Evolutionary conservation across 2,797 vertebrate species (phyloP), one percentile per base, ranked within the genome.

Genomic region (Parambassis ranga): DNA sequence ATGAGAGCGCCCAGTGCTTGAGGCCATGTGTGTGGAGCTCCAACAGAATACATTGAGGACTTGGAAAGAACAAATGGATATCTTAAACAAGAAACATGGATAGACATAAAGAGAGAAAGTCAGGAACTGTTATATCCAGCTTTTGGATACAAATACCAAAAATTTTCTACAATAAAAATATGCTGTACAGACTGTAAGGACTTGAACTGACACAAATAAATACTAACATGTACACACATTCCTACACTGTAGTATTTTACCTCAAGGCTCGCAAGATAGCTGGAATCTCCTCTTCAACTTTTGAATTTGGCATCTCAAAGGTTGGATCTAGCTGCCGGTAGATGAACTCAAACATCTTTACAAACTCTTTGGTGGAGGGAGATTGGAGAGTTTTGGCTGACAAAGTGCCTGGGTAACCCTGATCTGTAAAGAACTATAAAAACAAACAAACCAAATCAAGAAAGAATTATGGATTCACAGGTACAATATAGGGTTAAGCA

Each of bases 21-120:
- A 58, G 97, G 98, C 97, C 97, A 99, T 0, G 96, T 99, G 65
- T 99, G 97, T 10, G 97, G 98, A 26, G 98, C 98, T 41, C 97
- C 98, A 11, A 99, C 96, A 0, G 96, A 98, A 75, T 96, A 99
- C 94, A 99, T 96, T 24, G 96, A 98, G 65, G 93, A 95, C 89
- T 98, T 99, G 18, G 97, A 96, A 64, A 99, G 85, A 20, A 93
- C 77, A 88, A 98, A 99, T 5, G 95, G 96, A 77, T 98, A 99
- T 77, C 98, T 99, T 55, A 4, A 85, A 77, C 3, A 63, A 70
- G 8, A 75, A 22, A 61, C 0, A 27, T 3, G 15, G n/a, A 55
- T 3, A 44, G 6, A 31, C n/a, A 14, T 23, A 46, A 44, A 47
- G 11, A 52, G 1, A 49, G 7, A 32, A 5, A 35, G 9, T 70